Percentiles rank a stretch among this genome's conserved stretches.
Conservation (phyloP, 2,888 invertebrate genomes). For the Eupithecia exiguata region DNA sequence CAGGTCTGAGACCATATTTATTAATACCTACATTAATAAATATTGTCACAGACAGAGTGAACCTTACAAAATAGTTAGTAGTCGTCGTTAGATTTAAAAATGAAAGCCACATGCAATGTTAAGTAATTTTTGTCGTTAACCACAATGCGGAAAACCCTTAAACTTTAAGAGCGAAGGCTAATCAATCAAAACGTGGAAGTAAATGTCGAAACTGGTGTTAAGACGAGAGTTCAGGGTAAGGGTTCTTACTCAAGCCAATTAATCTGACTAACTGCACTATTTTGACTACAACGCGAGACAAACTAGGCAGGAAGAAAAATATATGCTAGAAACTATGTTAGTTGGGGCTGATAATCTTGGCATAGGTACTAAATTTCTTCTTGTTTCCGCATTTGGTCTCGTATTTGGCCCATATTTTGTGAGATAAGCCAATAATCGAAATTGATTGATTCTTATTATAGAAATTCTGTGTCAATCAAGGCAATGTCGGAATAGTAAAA, state of each 20-base stretch:
- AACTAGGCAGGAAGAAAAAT: neutral
- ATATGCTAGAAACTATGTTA: neutral
- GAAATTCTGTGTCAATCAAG: no score
- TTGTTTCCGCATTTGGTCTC: neutral
- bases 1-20: no score
- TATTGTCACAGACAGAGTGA: no score
- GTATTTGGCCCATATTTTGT: neutral
- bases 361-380: neutral
- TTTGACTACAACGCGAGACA: neutral
- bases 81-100: neutral
- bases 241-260: slow-evolving; percentile 7
- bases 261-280: neutral
- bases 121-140: neutral
- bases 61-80: no score
- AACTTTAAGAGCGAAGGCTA: neutral
- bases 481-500: no score
- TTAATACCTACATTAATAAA: no score
- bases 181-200: slow-evolving; percentile 14
- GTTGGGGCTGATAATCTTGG: neutral
- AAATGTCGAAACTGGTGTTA: neutral
- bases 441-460: no score
- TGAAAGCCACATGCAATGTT: neutral
- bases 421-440: neutral
- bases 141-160: neutral
- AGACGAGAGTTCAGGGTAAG: slow-evolving; percentile 14